Base-by-base conservation (phyloP, 2,888 invertebrate genomes). In the Rhabditoides inermis region DNA sequence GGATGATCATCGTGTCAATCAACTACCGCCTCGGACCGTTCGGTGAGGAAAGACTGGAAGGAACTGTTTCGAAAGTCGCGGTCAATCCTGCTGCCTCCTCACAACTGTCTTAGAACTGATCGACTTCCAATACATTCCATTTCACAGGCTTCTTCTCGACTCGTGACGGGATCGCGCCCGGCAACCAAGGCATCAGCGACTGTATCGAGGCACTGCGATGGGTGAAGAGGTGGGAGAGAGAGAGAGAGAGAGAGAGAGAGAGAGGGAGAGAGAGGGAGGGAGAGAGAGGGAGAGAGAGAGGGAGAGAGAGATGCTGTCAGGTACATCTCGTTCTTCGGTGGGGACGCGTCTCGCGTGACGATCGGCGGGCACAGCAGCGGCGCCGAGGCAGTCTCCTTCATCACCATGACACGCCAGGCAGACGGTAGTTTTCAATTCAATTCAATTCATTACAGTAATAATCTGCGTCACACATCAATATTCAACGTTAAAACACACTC, bases 21-120 rank as follows among this genome's bases (percentile, higher is more conserved):
- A 62, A 62, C 37, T 62, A 62, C n/a, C 44, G 62, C 40, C 25
- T 62, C 12, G 62, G 62, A 46, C 59, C 62, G n/a, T 60, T 60
- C 41, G 62, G 59, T 56, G 22, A 35, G n/a, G 32, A 40, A 7
- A n/a, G n/a, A n/a, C n/a, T n/a, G n/a, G n/a, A n/a, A n/a, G n/a
- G n/a, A n/a, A n/a, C n/a, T n/a, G n/a, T n/a, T n/a, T n/a, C n/a
- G n/a, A n/a, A n/a, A n/a, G n/a, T n/a, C n/a, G n/a, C n/a, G n/a
- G n/a, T n/a, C n/a, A n/a, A n/a, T n/a, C n/a, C n/a, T n/a, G n/a
- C n/a, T n/a, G n/a, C n/a, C n/a, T n/a, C n/a, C n/a, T n/a, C n/a
- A n/a, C n/a, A n/a, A n/a, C n/a, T n/a, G n/a, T n/a, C n/a, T n/a
- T n/a, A n/a, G n/a, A n/a, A n/a, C n/a, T n/a, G n/a, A n/a, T n/a